Conservation (phyloP, 2,797 vertebrate species). For the Pangasius krempfi region DNA sequence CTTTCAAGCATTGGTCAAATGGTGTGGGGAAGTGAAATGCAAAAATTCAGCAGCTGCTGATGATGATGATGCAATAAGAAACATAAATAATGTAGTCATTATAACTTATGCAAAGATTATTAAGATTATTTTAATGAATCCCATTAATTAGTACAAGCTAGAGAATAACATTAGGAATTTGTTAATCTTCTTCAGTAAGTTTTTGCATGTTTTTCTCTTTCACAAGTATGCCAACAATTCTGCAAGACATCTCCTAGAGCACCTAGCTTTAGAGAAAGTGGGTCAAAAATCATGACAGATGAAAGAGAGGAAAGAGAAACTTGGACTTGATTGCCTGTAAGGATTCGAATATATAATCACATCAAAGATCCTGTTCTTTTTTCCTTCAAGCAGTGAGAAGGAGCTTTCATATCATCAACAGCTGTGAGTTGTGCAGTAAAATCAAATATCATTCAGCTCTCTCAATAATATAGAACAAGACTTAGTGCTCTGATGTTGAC, state of each 20-base stretch:
- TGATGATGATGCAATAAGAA: not conserved
- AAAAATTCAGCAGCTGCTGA: not conserved
- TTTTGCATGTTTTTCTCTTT: slow-evolving; percentile 3
- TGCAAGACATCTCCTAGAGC: slow-evolving; percentile 20
- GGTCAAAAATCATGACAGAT: slow-evolving; percentile 49
- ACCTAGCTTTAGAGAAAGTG: slow-evolving; percentile 34
- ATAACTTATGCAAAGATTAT: not conserved
- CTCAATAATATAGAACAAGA: not conserved
- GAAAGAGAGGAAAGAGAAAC: slow-evolving; percentile 31
- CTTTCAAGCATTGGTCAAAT: not conserved
- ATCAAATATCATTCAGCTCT: not conserved
- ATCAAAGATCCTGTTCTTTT: slow-evolving; percentile 42
- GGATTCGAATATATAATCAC: slow-evolving; percentile 15
- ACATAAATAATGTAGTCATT: not conserved
- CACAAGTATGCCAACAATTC: slow-evolving; percentile 12
- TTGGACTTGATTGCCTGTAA: slow-evolving; percentile 5
- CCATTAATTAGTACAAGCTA: not conserved
- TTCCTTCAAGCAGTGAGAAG: slow-evolving; percentile 12
- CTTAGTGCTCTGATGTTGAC: not conserved
- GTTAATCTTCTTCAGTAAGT: not conserved
- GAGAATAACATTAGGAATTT: not conserved
- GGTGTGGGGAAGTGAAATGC: not conserved
- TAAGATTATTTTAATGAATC: not conserved
- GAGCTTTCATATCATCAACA: slow-evolving; percentile 5
- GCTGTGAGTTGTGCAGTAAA: not conserved